phyloP scores from a whole-genome alignment of 2,888 invertebrate species.

The Pseudolycoriella hygida region DNA sequence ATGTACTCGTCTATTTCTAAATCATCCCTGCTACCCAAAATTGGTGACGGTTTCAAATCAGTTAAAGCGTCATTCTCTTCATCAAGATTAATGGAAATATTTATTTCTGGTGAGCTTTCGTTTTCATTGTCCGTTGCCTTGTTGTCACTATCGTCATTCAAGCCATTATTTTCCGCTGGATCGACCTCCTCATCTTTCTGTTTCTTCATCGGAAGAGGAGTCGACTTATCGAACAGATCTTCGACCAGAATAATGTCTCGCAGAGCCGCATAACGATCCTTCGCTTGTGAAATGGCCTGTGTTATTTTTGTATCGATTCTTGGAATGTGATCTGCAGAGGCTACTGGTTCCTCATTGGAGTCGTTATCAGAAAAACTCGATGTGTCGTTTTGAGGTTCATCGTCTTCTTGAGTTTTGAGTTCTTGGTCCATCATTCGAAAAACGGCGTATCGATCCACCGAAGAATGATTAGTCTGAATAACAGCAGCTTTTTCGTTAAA shows the following conservation, averaged over 20 bases:
- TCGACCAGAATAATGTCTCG: constrained; percentile 56
- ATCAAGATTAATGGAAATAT: constrained; percentile 34
- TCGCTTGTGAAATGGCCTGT: constrained; percentile 31
- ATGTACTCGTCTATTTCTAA: constrained; percentile 28
- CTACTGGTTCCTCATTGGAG: constrained; percentile 18
- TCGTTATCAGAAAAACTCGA: constrained; percentile 5
- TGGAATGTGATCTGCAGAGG: constrained; percentile 18
- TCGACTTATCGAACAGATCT: constrained; percentile 32
- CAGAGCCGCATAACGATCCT: constrained; percentile 65
- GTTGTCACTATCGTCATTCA: constrained; percentile 11
- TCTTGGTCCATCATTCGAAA: constrained; percentile 68
- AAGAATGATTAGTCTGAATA: constrained; percentile 19
- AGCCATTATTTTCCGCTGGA: constrained; percentile 2
- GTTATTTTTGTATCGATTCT: constrained; percentile 33
- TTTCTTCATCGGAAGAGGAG: not conserved
- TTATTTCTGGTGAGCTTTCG: constrained; percentile 35
- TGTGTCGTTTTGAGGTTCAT: not conserved
- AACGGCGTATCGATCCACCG: constrained; percentile 71
- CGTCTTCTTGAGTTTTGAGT: constrained; percentile 21
- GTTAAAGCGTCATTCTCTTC: constrained; percentile 19
- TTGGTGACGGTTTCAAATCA: not conserved
- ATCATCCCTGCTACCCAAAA: constrained; percentile 20
- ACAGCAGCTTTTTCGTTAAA: constrained; percentile 20
- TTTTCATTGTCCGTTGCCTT: constrained; percentile 24
- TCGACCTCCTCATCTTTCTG: not conserved